Evolutionary conservation across 2,113 vertebrate genomes (phyloP), one percentile per base, ranked within the genome.

Genomic region (Cricetomys ansorgei): DNA sequence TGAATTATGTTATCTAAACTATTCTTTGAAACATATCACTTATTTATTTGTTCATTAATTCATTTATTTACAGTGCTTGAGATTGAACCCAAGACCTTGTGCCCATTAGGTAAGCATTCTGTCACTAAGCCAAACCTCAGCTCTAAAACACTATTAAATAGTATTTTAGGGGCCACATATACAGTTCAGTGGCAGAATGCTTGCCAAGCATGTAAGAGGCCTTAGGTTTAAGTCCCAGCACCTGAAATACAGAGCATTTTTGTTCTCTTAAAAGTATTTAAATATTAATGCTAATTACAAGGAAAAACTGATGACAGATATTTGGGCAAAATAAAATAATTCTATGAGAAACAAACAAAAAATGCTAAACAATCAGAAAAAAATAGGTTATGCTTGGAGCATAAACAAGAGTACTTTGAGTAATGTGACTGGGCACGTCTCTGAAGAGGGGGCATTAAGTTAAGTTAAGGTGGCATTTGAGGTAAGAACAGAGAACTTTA

Each of bases 141-240:
- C n/a, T 65, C n/a, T 70, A 64, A 92, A 76, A 31, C 11, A 19
- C 73, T 91, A 21, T 88, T 95, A 96, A 92, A 40, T 43, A 40
- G 67, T 96, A 88, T 83, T 83, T 84, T 96, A 13, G 55, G 9
- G 19, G 10, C 16, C 37, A 15, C 37, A 57, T 6, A 59, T n/a
- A 19, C 11, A 40, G 10, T 12, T 59, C 34, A 55, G 76, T 53
- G 48, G 65, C 50, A 80, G 31, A 55, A 8, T 27, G 5, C 40
- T 16, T 50, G 43, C 29, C 29, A 45, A 53, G 27, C 8, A 55
- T 57, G 21, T 21, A 43, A 62, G 19, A 64, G 7, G 3, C 9
- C 43, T n/a, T 65, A 65, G 23, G 5, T 40, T 81, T 57, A 81
- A 57, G 21, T 10, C 79, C 55, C 21, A 59, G 21, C 10, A n/a